Conservation (phyloP, 1,140 invertebrate species). For the Littorina saxatilis region DNA sequence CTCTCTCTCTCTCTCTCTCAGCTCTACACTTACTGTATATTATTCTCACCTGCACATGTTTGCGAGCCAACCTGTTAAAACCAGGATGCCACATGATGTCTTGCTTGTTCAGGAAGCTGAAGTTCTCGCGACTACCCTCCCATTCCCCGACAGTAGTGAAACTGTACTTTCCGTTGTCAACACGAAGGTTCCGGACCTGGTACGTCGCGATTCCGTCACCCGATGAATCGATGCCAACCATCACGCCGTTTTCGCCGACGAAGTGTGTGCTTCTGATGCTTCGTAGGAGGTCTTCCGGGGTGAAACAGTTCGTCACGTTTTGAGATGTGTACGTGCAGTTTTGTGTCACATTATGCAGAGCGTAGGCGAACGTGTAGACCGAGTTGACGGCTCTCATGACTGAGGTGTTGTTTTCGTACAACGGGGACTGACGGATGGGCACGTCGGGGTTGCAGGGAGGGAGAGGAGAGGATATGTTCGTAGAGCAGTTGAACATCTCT, state of each 20-base stretch:
- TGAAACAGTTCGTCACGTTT: conserved; percentile 18
- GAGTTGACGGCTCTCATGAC: conserved; percentile 90
- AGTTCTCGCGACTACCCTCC: conserved; percentile 27
- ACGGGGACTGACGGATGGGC: not conserved
- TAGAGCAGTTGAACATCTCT: conserved; percentile 15
- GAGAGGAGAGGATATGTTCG: not conserved
- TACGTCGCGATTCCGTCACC: conserved; percentile 51
- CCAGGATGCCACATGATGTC: conserved; percentile 37
- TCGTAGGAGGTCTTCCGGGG: not conserved
- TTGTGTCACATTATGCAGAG: conserved; percentile 77
- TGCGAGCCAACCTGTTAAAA: not conserved
- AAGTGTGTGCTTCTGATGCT: conserved; percentile 23
- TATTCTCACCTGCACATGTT: no score
- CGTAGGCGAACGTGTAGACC: conserved; percentile 88
- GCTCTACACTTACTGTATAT: not conserved
- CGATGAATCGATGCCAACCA: conserved; percentile 45
- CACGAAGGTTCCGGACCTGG: conserved; percentile 31
- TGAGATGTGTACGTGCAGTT: not conserved
- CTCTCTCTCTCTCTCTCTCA: not conserved
- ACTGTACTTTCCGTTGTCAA: conserved; percentile 20
- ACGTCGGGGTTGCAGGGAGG: not conserved
- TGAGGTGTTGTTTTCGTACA: conserved; percentile 85
- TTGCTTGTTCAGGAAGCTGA: conserved; percentile 13
- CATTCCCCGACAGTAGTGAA: conserved; percentile 32
- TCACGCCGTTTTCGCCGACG: conserved; percentile 39